These are phyloP conservation scores for Brachionichthys hirsutus DNA, from an alignment of 2,113 vertebrate species.

Conservation along the genomic window DNA sequence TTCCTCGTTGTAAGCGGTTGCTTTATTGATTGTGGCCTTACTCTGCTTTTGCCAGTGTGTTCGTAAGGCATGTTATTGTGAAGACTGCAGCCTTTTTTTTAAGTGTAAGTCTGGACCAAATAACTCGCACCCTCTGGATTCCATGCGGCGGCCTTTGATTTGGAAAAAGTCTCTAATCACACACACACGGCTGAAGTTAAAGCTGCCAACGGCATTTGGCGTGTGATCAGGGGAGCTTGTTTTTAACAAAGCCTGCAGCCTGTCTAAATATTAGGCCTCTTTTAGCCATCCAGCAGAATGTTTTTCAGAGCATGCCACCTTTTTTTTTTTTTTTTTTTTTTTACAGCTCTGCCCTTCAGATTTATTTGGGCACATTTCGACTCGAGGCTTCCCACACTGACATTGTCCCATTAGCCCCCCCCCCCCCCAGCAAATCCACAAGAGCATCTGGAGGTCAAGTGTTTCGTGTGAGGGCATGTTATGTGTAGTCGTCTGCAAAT, in stretches of 20 bases:
- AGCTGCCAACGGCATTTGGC: slow-evolving; percentile 38
- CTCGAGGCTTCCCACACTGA: slow-evolving; percentile 1
- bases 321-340: slow-evolving; percentile 25
- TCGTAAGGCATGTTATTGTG: slow-evolving; percentile 31
- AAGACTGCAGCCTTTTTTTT: slow-evolving; percentile 25
- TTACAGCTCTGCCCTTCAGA: slow-evolving; percentile 10
- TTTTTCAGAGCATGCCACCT: slow-evolving; percentile 17
- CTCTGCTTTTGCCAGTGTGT: slow-evolving; percentile 25
- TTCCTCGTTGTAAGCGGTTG: slow-evolving; percentile 35
- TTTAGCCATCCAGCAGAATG: slow-evolving; percentile 21
- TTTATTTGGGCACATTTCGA: slow-evolving; percentile 16
- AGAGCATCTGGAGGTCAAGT: slow-evolving; percentile 44
- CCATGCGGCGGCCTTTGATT: slow-evolving; percentile 47
- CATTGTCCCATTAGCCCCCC: slow-evolving; percentile 1
- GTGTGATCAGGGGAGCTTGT: slow-evolving; percentile 27
- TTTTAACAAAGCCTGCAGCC: slow-evolving; percentile 25
- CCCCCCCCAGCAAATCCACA: slow-evolving; percentile 23
- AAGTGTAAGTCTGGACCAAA: slow-evolving; percentile 43
- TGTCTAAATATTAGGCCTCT: slow-evolving; percentile 19
- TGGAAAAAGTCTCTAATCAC: slow-evolving; percentile 49
- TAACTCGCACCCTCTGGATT: slow-evolving; percentile 46
- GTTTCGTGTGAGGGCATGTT: slow-evolving; percentile 19
- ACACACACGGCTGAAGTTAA: slow-evolving; percentile 38
- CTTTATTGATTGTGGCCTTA: slow-evolving; percentile 45
- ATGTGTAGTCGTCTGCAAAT: no score